Conservation (phyloP, 2,888 invertebrate genomes). For the Drosophila acutilabella region DNA sequence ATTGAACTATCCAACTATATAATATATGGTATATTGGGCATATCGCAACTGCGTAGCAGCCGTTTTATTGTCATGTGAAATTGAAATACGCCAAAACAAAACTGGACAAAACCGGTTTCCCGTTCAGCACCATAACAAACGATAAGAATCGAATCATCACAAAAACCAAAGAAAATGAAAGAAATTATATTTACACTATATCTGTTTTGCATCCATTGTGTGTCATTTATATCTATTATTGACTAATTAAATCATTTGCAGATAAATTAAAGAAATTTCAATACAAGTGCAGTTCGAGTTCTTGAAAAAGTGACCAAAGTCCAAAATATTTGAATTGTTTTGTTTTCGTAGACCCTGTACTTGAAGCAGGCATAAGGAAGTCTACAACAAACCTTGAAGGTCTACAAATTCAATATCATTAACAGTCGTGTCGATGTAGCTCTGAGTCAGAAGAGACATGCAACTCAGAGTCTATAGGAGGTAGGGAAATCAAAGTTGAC, state of each 20-base stretch:
- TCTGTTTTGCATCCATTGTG: constrained; percentile 2
- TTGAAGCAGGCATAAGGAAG: too few relatives aligned
- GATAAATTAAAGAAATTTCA: neutral
- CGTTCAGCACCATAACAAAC: constrained; percentile 4
- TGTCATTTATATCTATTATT: constrained; percentile 9
- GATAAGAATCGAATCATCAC: constrained; percentile 30
- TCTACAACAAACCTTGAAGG: too few relatives aligned
- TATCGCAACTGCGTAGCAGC: constrained; percentile 36
- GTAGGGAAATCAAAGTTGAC: too few relatives aligned
- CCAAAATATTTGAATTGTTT: constrained; percentile 9
- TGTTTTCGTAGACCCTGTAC: too few relatives aligned
- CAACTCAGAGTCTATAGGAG: too few relatives aligned
- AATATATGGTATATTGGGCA: neutral
- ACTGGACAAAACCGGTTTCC: constrained; percentile 37
- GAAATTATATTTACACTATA: neutral
- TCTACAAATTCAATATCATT: too few relatives aligned
- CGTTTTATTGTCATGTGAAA: constrained; percentile 53
- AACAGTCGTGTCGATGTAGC: too few relatives aligned
- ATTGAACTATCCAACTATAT: constrained; percentile 13
- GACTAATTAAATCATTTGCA: constrained; percentile 50
- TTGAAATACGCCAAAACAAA: constrained; percentile 41
- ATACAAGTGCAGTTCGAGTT: constrained; percentile 15
- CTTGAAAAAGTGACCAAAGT: constrained; percentile 36
- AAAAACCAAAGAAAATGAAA: neutral
- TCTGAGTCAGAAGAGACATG: too few relatives aligned